Conservation (phyloP, 2,113 vertebrate species). For the Siniperca chuatsi region DNA sequence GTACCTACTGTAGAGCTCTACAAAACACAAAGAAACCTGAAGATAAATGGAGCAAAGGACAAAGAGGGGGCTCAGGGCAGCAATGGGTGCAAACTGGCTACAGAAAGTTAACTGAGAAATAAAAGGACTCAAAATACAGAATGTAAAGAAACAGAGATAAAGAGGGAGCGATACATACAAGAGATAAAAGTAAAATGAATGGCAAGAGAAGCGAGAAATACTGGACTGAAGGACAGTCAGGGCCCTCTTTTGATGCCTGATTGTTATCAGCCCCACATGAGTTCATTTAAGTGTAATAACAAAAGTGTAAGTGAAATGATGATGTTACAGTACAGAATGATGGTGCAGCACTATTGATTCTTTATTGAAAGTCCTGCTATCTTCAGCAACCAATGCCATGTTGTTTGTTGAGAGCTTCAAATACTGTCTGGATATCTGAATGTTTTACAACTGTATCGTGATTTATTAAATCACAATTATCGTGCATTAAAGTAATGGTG, state of each 20-base stretch:
- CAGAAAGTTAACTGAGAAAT: not conserved
- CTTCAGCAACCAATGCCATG: not conserved
- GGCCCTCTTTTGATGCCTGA: not conserved
- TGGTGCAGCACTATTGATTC: slow-evolving; percentile 14
- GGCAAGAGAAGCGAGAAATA: not conserved
- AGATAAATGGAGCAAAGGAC: slow-evolving; percentile 41
- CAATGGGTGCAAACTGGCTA: not conserved
- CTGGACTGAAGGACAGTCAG: not conserved
- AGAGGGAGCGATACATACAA: not conserved
- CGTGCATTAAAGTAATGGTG: not conserved
- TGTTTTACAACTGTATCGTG: not conserved
- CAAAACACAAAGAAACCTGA: slow-evolving; percentile 29
- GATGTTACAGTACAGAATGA: slow-evolving; percentile 10
- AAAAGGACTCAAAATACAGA: not conserved
- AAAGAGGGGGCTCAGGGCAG: not conserved
- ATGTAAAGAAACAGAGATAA: not conserved
- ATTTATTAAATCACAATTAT: not conserved
- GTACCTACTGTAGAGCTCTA: slow-evolving; percentile 21
- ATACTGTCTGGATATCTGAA: not conserved
- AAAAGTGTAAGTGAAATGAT: not conserved
- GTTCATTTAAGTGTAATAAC: slow-evolving; percentile 14
- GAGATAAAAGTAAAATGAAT: not conserved
- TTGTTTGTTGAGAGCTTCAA: slow-evolving; percentile 1
- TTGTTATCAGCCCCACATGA: not conserved
- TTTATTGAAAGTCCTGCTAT: not conserved